A percentile compares a stretch with the other conserved stretches of the same genome.
These are phyloP conservation scores for Nemopilema nomurai DNA, from an alignment of 30 jellyfish, hydroid and myxozoan genomes.

Conservation along the genomic window DNA sequence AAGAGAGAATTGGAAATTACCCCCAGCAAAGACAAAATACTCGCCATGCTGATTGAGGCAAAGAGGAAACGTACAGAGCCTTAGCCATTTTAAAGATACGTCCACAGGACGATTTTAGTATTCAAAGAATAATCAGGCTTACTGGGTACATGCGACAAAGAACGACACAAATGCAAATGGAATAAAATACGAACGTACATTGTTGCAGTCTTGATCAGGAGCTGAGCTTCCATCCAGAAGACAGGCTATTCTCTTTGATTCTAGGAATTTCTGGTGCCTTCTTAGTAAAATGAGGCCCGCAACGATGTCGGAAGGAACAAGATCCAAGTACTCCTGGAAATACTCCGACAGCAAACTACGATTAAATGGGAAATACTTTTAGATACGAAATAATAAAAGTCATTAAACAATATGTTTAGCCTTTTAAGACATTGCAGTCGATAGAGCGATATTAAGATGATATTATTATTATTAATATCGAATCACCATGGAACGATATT, in stretches of 20 bases:
- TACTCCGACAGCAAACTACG: conserved; percentile 74
- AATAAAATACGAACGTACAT: background rate
- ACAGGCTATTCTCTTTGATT: conserved; percentile 41
- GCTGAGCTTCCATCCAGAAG: conserved; percentile 17
- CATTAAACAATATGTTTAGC: background rate
- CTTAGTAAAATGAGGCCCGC: conserved; percentile 93
- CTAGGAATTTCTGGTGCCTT: conserved; percentile 77
- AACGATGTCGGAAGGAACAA: conserved; percentile 91
- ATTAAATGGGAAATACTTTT: background rate
- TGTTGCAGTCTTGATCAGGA: conserved; percentile 3
- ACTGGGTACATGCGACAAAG: too few relatives aligned
- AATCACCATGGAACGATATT: too few relatives aligned
- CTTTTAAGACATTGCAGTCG: background rate
- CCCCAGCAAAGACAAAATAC: too few relatives aligned
- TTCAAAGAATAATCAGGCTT: too few relatives aligned
- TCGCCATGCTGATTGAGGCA: too few relatives aligned
- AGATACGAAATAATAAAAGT: background rate
- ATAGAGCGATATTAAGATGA: too few relatives aligned
- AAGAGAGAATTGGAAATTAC: background rate
- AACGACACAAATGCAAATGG: background rate
- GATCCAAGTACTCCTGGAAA: conserved; percentile 70
- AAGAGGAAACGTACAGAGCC: too few relatives aligned
- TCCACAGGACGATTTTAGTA: too few relatives aligned
- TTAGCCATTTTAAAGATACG: too few relatives aligned
- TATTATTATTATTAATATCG: too few relatives aligned